Percentiles rank a stretch among this genome's conserved stretches.
phyloP scores from a whole-genome alignment of 2,888 invertebrate species.

The Biston betularia region DNA sequence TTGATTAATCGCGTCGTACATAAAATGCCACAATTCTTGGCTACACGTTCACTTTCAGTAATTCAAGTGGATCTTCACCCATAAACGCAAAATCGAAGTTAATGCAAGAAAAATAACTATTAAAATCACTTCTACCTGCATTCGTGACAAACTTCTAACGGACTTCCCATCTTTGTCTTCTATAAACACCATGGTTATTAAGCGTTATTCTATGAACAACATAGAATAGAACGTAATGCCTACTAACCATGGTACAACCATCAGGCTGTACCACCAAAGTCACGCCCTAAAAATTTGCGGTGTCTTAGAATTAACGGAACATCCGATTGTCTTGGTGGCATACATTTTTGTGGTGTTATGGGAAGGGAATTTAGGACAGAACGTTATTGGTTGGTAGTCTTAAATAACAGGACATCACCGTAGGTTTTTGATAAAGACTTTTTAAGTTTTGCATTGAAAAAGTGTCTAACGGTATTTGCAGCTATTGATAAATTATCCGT shows the following conservation, averaged over 20 bases:
- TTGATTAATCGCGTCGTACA: too few species aligned
- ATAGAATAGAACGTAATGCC: too few species aligned
- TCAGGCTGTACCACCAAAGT: slow-evolving; percentile 51
- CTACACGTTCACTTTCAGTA: too few species aligned
- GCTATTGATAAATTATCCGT: too few species aligned
- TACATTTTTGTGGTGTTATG: slow-evolving; percentile 47
- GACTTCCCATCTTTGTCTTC: slow-evolving; percentile 38
- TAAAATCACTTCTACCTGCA: slow-evolving; percentile 16
- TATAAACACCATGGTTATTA: slow-evolving; percentile 49
- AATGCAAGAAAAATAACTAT: not conserved
- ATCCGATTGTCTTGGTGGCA: slow-evolving; percentile 45
- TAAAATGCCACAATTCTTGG: too few species aligned
- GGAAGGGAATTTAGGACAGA: slow-evolving; percentile 20
- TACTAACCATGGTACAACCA: too few species aligned
- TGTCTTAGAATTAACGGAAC: slow-evolving; percentile 45
- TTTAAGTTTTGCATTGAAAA: not conserved
- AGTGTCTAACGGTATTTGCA: too few species aligned
- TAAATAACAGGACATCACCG: not conserved
- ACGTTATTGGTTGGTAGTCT: not conserved
- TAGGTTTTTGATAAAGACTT: not conserved
- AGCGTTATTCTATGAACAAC: slow-evolving; percentile 1
- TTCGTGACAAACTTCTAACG: slow-evolving; percentile 44
- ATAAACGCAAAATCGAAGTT: too few species aligned
- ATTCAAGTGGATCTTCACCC: too few species aligned
- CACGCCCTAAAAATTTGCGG: slow-evolving; percentile 68